Conservation (phyloP, 2,888 invertebrate genomes). For the Amphipyra berbera region DNA sequence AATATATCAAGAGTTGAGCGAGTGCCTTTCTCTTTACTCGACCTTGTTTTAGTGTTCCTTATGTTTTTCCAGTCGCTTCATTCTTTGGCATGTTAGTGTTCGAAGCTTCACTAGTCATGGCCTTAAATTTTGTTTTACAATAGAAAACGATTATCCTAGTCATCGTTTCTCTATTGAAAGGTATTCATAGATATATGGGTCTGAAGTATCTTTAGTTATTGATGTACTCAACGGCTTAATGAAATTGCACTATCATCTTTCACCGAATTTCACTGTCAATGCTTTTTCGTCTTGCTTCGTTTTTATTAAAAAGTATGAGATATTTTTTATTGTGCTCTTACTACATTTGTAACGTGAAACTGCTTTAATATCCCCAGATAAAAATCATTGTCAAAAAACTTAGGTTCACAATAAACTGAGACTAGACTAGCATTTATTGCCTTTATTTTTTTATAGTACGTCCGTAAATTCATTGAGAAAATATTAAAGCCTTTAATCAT, state of each 20-base stretch:
- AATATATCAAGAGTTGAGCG: conserved; percentile 71
- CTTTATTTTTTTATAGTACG: no score
- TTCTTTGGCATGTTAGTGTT: conserved; percentile 12
- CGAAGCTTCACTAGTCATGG: conserved; percentile 21
- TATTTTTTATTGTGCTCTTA: background rate
- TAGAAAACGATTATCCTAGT: background rate
- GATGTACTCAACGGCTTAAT: background rate
- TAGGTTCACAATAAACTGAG: no score
- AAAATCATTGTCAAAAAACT: no score
- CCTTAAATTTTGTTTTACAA: conserved; percentile 18
- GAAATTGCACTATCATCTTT: conserved; percentile 1
- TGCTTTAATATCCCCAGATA: background rate
- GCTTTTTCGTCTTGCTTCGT: background rate
- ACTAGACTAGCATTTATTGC: no score
- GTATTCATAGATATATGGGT: background rate
- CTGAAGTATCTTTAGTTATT: background rate
- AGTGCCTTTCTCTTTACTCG: conserved; percentile 51
- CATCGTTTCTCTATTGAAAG: conserved; percentile 17
- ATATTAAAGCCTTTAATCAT: no score
- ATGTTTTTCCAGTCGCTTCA: conserved; percentile 14
- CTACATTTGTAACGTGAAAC: background rate
- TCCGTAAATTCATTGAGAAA: no score
- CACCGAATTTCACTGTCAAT: background rate
- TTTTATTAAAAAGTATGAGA: background rate
- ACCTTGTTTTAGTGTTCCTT: conserved; percentile 38